A percentile compares a stretch with the other conserved stretches of the same genome.
Evolutionary conservation across 2,797 vertebrate genomes (phyloP).

Genomic region (Microctenopoma lineatum): DNA sequence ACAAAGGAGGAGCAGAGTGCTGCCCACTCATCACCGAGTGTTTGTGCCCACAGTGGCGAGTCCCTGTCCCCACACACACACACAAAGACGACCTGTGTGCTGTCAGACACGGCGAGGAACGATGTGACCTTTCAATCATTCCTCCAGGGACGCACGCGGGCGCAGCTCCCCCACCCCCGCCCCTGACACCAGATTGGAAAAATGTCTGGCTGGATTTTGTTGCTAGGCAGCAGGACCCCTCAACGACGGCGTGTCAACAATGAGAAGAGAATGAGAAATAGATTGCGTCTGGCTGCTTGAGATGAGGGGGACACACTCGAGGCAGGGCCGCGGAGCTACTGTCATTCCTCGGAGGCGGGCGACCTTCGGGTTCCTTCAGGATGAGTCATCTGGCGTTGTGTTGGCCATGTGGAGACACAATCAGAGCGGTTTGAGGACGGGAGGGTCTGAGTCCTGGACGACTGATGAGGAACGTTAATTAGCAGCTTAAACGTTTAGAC

Average conservation of each 20-base stretch:
- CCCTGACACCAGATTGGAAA: slow-evolving; percentile 60
- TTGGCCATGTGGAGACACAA: slow-evolving; percentile 10
- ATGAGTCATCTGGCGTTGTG: slow-evolving; percentile 22
- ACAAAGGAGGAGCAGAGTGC: neutral
- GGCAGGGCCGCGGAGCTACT: neutral
- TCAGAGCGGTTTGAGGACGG: slow-evolving; percentile 4
- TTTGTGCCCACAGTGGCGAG: slow-evolving; percentile 39
- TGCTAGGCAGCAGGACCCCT: slow-evolving; percentile 70
- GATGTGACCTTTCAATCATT: slow-evolving; percentile 79
- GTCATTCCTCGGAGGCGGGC: neutral
- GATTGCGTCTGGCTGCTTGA: slow-evolving; percentile 56
- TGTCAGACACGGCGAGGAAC: slow-evolving; percentile 65
- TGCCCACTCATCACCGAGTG: slow-evolving; percentile 50
- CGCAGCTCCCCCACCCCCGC: slow-evolving; percentile 26
- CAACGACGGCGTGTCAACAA: slow-evolving; percentile 77
- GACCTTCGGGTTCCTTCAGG: slow-evolving; percentile 31
- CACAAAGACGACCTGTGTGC: slow-evolving; percentile 65
- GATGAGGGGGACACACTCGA: slow-evolving; percentile 37
- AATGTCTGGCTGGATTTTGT: slow-evolving; percentile 59
- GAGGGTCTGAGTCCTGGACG: neutral
- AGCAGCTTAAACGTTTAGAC: too few species aligned
- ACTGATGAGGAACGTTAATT: slow-evolving; percentile 6
- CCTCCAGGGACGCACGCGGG: slow-evolving; percentile 53
- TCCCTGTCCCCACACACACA: neutral
- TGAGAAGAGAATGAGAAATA: slow-evolving; percentile 71